Evolutionary conservation across 1,140 invertebrate species (phyloP).

Genomic region (Tribolium madens): DNA sequence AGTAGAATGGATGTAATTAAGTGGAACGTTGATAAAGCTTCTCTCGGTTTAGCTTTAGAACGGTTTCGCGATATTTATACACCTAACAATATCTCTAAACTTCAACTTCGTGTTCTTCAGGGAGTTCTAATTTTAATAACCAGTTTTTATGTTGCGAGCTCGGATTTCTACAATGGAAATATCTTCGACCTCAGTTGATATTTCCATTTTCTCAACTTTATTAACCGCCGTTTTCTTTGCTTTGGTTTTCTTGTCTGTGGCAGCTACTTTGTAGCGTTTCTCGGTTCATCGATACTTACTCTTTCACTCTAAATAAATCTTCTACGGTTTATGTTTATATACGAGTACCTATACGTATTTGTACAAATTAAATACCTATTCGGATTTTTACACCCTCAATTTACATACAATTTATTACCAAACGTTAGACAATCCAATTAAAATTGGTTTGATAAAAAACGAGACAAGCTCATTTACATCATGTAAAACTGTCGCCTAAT

Average conservation of each 20-base stretch:
- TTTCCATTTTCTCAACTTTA: background rate
- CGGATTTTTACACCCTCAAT: too few relatives aligned
- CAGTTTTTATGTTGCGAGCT: conserved; percentile 2
- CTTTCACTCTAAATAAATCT: background rate
- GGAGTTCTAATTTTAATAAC: conserved; percentile 29
- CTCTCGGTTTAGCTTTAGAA: background rate
- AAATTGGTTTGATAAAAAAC: too few relatives aligned
- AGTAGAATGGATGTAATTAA: conserved; percentile 40
- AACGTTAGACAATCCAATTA: too few relatives aligned
- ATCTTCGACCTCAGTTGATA: background rate
- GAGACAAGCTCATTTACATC: too few relatives aligned
- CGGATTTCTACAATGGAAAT: conserved; percentile 1
- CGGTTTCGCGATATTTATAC: conserved; percentile 18
- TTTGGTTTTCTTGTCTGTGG: background rate
- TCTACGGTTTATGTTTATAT: too few relatives aligned
- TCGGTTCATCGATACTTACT: background rate
- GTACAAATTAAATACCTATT: too few relatives aligned
- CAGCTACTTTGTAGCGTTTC: background rate
- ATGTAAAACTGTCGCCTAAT: too few relatives aligned
- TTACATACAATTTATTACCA: too few relatives aligned
- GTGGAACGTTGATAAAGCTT: conserved; percentile 31
- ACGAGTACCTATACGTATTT: too few relatives aligned
- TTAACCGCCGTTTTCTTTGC: background rate
- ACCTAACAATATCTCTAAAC: background rate
- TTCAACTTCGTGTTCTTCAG: conserved; percentile 14